These are phyloP conservation scores for Lissocephala sabroskyi DNA, from an alignment of 2,888 invertebrate species.

Conservation along the genomic window DNA sequence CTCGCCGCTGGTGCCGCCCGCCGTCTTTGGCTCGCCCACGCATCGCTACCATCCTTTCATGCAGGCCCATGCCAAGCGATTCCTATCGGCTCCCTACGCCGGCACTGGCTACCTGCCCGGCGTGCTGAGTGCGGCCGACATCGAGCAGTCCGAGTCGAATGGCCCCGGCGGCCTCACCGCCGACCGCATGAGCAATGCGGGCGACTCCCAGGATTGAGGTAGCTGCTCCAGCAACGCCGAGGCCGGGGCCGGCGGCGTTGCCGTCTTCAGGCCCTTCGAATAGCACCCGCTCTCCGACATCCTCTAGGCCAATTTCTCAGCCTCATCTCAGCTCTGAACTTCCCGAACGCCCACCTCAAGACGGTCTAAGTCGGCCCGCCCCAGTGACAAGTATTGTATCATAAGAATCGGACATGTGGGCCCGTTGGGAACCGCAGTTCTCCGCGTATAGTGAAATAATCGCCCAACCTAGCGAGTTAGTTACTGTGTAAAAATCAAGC, in stretches of 20 bases:
- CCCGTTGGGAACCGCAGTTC: conserved; percentile 32
- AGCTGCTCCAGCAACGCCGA: conserved; percentile 28
- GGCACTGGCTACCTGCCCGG: conserved; percentile 88
- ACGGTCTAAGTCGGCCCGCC: no score
- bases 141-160: conserved; percentile 71
- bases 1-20: conserved; percentile 79
- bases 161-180: conserved; percentile 68
- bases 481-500: conserved; percentile 39
- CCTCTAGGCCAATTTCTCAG: no score
- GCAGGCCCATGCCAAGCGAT: conserved; percentile 81
- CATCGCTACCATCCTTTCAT: conserved; percentile 72
- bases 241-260: conserved; percentile 19
- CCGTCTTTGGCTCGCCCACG: conserved; percentile 70
- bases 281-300: conserved; percentile 23
- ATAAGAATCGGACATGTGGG: conserved; percentile 21
- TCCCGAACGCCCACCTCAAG: neutral
- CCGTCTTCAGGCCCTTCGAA: conserved; percentile 62
- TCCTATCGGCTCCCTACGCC: conserved; percentile 86
- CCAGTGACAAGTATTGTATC: conserved; percentile 6
- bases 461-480: conserved; percentile 38
- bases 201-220: conserved; percentile 72
- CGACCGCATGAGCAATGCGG: conserved; percentile 69
- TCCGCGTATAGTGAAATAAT: no score
- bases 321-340: neutral
- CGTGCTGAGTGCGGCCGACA: conserved; percentile 75